Percentiles rank a stretch among this genome's conserved stretches.
Conservation (phyloP, 2,888 invertebrate genomes). For the Philereme vetulata region DNA sequence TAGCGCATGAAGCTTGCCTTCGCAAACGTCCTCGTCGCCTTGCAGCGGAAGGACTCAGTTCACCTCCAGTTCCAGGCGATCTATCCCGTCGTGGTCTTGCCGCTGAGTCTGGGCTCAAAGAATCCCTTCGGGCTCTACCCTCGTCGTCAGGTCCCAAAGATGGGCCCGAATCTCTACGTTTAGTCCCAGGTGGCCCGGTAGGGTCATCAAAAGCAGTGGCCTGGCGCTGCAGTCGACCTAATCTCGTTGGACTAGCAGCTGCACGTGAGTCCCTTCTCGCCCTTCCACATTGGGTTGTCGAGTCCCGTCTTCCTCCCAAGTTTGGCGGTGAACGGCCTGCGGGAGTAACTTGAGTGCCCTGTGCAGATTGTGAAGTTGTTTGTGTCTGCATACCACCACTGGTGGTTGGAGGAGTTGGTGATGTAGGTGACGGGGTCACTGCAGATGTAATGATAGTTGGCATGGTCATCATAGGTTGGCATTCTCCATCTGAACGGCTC, state of each 20-base stretch:
- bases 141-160: constrained; percentile 93
- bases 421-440: constrained; percentile 92
- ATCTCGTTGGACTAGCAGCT: constrained; percentile 86
- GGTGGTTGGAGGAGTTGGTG: constrained; percentile 84
- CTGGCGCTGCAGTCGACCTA: constrained; percentile 91
- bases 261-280: constrained; percentile 87
- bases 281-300: constrained; percentile 92
- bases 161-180: constrained; percentile 91
- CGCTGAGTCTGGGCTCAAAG: constrained; percentile 95
- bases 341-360: constrained; percentile 60
- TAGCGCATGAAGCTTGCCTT: constrained; percentile 91
- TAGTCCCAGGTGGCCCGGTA: constrained; percentile 87
- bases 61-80: constrained; percentile 91
- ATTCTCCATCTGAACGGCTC: constrained; percentile 85
- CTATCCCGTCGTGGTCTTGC: constrained; percentile 90
- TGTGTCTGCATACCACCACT: constrained; percentile 59
- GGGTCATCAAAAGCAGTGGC: constrained; percentile 95
- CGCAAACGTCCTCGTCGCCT: constrained; percentile 87
- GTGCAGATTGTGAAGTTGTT: constrained; percentile 54
- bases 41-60: constrained; percentile 90
- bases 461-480: constrained; percentile 82
- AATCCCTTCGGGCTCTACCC: constrained; percentile 91
- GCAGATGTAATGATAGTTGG: constrained; percentile 93
- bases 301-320: constrained; percentile 88
- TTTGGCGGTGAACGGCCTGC: constrained; percentile 72